Evolutionary conservation across 2,797 vertebrate genomes (phyloP).

Genomic region (Cuniculus paca): DNA sequence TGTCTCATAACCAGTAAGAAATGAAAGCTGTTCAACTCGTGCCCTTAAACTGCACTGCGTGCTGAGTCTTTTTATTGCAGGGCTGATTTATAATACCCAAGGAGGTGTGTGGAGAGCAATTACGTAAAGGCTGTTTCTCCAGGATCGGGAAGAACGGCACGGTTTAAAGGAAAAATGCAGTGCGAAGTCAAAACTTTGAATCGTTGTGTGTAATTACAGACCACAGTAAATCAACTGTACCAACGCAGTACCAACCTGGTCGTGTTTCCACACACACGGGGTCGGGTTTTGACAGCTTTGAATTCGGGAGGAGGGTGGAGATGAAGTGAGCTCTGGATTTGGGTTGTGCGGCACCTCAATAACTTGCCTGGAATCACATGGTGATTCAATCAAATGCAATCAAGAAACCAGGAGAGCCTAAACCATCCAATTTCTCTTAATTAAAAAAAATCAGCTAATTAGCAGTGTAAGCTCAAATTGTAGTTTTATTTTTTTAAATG

Average conservation of each 20-base stretch:
- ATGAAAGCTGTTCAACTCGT: slow-evolving; percentile 10
- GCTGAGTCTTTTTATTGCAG: slow-evolving; percentile 63
- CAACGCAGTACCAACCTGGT: slow-evolving; percentile 29
- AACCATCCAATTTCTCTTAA: slow-evolving; percentile 76
- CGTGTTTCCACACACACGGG: slow-evolving; percentile 16
- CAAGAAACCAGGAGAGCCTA: slow-evolving; percentile 77
- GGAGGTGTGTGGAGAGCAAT: slow-evolving; percentile 64
- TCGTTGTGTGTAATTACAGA: slow-evolving; percentile 74
- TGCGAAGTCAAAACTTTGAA: slow-evolving; percentile 75
- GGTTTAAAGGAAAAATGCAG: slow-evolving; percentile 75
- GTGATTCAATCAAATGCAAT: slow-evolving; percentile 73
- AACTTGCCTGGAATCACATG: slow-evolving; percentile 56
- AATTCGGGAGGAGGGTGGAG: slow-evolving; percentile 42
- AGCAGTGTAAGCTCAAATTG: slow-evolving; percentile 69
- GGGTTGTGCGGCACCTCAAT: background rate
- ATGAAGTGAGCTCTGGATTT: background rate
- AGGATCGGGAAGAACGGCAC: slow-evolving; percentile 28
- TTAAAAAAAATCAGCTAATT: slow-evolving; percentile 78
- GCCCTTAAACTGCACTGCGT: slow-evolving; percentile 36
- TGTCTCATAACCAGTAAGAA: slow-evolving; percentile 34
- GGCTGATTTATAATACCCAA: slow-evolving; percentile 76
- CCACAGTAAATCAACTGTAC: slow-evolving; percentile 73
- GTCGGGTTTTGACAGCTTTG: background rate
- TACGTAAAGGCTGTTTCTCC: slow-evolving; percentile 66
- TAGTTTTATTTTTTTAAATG: slow-evolving; percentile 65